These are phyloP conservation scores for Odontocolon sp. DNA, from an alignment of 2,888 invertebrate genomes.

Conservation along the genomic window DNA sequence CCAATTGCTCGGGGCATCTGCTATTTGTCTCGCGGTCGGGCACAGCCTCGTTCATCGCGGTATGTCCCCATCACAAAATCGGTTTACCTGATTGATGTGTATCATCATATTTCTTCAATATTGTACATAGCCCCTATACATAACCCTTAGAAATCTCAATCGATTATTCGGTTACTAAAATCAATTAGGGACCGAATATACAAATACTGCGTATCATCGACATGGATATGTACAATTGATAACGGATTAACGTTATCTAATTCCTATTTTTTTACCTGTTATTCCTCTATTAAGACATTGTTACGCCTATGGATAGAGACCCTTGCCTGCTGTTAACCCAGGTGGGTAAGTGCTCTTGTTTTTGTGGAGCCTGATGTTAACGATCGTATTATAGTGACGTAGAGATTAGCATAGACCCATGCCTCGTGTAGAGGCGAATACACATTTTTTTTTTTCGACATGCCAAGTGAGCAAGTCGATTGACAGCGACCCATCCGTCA, in stretches of 20 bases:
- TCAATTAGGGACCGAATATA: neutral
- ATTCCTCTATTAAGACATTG: constrained; percentile 40
- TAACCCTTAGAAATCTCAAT: neutral
- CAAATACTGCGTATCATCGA: neutral
- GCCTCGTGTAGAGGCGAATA: constrained; percentile 4
- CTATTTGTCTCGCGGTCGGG: neutral
- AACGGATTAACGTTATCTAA: neutral
- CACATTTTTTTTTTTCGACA: neutral
- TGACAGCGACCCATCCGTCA: constrained; percentile 3
- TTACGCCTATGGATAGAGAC: constrained; percentile 68
- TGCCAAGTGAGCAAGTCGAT: constrained; percentile 16
- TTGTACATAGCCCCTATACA: neutral
- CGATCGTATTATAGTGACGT: constrained; percentile 47
- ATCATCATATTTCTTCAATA: constrained; percentile 2
- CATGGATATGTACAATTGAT: neutral
- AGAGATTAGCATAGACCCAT: constrained; percentile 52
- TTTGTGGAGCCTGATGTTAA: constrained; percentile 60
- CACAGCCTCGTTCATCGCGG: neutral
- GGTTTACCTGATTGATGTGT: constrained; percentile 26
- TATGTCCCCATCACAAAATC: neutral
- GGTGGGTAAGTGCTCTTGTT: constrained; percentile 78
- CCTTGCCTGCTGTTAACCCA: constrained; percentile 78
- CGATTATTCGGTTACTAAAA: neutral
- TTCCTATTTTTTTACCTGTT: constrained; percentile 3
- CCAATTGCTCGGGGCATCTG: constrained; percentile 13